A percentile compares a stretch with the other conserved stretches of the same genome.
phyloP scores from a whole-genome alignment of 1,140 invertebrate genomes.

The Ips typographus region DNA sequence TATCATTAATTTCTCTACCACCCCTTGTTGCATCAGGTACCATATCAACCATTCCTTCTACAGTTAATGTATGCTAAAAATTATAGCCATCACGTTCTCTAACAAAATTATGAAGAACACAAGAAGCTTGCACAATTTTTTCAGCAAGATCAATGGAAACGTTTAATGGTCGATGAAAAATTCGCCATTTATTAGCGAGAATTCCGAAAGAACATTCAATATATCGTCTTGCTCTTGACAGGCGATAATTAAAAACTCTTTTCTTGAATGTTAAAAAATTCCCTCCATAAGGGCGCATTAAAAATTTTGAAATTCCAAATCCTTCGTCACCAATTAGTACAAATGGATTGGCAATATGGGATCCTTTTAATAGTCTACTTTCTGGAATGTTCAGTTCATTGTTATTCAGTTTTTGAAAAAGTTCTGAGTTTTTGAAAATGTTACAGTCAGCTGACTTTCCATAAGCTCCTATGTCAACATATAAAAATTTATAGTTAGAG shows the following conservation, averaged over 20 bases:
- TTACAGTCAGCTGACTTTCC: conserved; percentile 50
- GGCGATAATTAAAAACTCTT: conserved; percentile 54
- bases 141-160: conserved; percentile 41
- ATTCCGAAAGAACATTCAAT: conserved; percentile 53
- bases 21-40: too few relatives aligned
- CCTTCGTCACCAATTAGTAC: conserved; percentile 48
- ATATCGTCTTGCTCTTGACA: conserved; percentile 49
- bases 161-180: conserved; percentile 50
- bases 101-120: conserved; percentile 51
- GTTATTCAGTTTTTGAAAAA: conserved; percentile 41
- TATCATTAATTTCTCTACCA: too few relatives aligned
- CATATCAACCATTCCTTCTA: not conserved
- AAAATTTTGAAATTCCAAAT: conserved; percentile 46
- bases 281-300: conserved; percentile 51
- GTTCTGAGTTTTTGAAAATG: conserved; percentile 46
- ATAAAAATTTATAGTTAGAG: conserved; percentile 21
- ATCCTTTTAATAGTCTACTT: conserved; percentile 33
- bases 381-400: conserved; percentile 38
- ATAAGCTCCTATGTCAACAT: conserved; percentile 51
- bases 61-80: conserved; percentile 44
- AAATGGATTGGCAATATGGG: conserved; percentile 37
- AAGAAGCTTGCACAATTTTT: conserved; percentile 47
- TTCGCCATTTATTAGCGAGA: conserved; percentile 48
- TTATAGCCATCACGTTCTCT: conserved; percentile 45
- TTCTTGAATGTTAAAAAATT: conserved; percentile 44